Percentiles rank a stretch among this genome's conserved stretches.
Evolutionary conservation across 1,140 invertebrate species (phyloP).

Genomic region (Papilio glaucus): DNA sequence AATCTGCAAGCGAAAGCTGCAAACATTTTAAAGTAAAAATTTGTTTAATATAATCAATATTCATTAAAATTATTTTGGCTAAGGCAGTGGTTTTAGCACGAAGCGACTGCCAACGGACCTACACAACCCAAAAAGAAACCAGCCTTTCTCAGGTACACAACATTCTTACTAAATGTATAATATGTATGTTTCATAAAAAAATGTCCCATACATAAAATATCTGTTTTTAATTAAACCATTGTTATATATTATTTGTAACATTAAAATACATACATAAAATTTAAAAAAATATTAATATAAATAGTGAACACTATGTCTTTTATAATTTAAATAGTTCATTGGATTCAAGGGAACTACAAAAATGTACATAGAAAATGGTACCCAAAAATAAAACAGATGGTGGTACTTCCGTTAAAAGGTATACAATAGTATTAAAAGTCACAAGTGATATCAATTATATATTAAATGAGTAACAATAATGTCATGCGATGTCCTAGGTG

Average conservation of each 20-base stretch:
- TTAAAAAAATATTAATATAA: neutral
- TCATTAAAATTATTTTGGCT: constrained; percentile 2
- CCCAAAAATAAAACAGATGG: no score
- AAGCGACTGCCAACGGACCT: constrained; percentile 28
- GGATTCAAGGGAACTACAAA: neutral
- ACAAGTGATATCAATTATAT: no score
- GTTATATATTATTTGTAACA: neutral
- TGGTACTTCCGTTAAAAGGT: no score
- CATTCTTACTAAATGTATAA: neutral
- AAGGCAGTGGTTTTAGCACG: constrained; percentile 15
- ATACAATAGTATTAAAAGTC: no score
- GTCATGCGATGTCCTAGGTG: no score
- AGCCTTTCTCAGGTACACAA: constrained; percentile 27
- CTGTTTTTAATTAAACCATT: neutral
- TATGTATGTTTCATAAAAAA: neutral
- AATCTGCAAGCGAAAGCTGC: neutral
- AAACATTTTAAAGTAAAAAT: neutral
- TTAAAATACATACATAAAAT: neutral
- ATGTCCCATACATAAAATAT: constrained; percentile 3
- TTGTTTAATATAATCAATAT: neutral
- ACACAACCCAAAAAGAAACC: constrained; percentile 12
- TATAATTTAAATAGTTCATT: neutral
- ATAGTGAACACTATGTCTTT: neutral
- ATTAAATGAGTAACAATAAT: no score
- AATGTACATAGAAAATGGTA: no score